A percentile compares a stretch with the other conserved stretches of the same genome.
phyloP scores from a whole-genome alignment of 2,113 vertebrate species.

The Urocynchramus pylzowi region DNA sequence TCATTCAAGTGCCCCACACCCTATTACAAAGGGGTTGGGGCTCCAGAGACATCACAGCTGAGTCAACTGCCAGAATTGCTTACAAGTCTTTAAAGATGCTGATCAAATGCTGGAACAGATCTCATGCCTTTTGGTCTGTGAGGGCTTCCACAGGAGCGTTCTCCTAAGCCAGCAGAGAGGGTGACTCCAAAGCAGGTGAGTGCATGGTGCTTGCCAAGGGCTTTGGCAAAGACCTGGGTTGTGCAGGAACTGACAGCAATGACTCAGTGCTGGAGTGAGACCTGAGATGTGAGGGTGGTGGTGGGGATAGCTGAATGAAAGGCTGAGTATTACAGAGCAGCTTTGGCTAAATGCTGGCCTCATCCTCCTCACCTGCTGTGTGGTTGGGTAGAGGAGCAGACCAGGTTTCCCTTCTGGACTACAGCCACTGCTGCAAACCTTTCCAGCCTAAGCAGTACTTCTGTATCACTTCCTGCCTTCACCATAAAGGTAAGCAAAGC shows the following conservation, averaged over 20 bases:
- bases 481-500: neutral
- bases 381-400: neutral
- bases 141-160: neutral
- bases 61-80: neutral
- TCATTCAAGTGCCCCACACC: neutral
- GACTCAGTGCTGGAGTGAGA: neutral
- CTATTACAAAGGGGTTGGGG: neutral
- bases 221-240: neutral
- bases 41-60: neutral
- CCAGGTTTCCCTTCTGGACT: neutral
- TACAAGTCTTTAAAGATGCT: neutral
- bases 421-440: neutral
- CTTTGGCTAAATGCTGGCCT: neutral
- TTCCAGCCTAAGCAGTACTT: neutral
- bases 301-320: neutral
- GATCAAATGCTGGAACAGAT: neutral
- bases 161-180: neutral
- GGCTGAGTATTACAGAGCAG: neutral
- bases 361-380: neutral
- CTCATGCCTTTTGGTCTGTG: neutral
- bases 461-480: neutral
- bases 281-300: neutral
- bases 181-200: neutral
- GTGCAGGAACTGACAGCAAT: neutral
- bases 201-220: neutral